A percentile compares a stretch with the other conserved stretches of the same genome.
Evolutionary conservation across 2,888 invertebrate species (phyloP).

Genomic region (Eristalis tenax): DNA sequence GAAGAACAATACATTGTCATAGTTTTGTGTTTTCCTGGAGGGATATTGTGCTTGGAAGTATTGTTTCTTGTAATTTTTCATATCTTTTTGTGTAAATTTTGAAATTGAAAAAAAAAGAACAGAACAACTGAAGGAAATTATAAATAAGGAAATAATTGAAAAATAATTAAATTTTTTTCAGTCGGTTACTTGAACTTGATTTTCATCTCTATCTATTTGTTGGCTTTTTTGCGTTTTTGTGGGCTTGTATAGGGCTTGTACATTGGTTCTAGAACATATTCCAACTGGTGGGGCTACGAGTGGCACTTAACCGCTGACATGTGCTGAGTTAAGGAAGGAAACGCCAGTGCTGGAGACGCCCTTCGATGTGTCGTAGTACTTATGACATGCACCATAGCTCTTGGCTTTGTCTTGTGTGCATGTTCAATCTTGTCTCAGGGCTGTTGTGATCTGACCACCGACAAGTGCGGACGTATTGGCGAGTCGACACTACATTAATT

Average conservation of each 20-base stretch:
- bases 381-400: too few species aligned
- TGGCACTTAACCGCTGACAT: too few species aligned
- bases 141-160: neutral
- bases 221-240: neutral
- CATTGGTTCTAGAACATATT: neutral
- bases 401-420: too few species aligned
- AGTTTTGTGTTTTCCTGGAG: conserved; percentile 68
- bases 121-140: conserved; percentile 13
- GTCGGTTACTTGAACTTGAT: neutral
- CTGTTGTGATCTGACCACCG: too few species aligned
- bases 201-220: neutral
- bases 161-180: neutral
- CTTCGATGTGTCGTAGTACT: too few species aligned
- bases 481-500: too few species aligned
- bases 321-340: too few species aligned
- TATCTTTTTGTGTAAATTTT: conserved; percentile 42
- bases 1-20: conserved; percentile 13
- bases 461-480: too few species aligned
- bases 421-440: too few species aligned
- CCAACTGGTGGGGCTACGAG: neutral
- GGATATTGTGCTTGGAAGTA: conserved; percentile 53
- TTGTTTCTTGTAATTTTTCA: conserved; percentile 38
- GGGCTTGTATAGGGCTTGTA: neutral
- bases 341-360: too few species aligned
- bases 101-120: conserved; percentile 23